These are phyloP conservation scores for Drosophila testacea DNA, from an alignment of 2,888 invertebrate species.

Conservation along the genomic window DNA sequence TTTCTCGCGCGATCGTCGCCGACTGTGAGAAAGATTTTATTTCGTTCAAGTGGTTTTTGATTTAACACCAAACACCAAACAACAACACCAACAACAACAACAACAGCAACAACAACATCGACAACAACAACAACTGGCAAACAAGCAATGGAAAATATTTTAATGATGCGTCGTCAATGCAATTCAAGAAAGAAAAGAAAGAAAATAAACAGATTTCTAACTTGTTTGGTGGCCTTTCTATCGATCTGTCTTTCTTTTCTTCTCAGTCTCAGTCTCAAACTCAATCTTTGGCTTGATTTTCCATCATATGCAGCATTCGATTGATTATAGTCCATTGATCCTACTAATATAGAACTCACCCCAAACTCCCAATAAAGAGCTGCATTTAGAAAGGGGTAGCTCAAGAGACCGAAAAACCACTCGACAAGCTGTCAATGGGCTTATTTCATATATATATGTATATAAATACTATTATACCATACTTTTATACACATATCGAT, in stretches of 20 bases:
- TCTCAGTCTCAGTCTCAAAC: constrained; percentile 13
- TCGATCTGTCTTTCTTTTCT: constrained; percentile 4
- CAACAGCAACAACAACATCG: constrained; percentile 34
- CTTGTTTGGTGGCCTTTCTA: constrained; percentile 72
- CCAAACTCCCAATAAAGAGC: constrained; percentile 11
- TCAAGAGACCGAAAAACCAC: constrained; percentile 43
- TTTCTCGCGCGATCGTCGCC: constrained; percentile 48
- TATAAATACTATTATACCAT: background rate
- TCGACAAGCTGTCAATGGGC: constrained; percentile 71
- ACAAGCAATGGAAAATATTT: constrained; percentile 77
- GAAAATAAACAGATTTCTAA: constrained; percentile 69
- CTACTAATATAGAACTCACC: constrained; percentile 38
- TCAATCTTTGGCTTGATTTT: constrained; percentile 55
- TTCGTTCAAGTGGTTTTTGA: constrained; percentile 80
- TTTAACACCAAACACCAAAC: constrained; percentile 69
- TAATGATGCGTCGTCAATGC: constrained; percentile 77
- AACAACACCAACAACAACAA: constrained; percentile 16
- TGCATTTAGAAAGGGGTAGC: constrained; percentile 52
- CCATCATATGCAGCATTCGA: constrained; percentile 42
- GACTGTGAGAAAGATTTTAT: constrained; percentile 81
- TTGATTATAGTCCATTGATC: constrained; percentile 54
- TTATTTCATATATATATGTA: constrained; percentile 26
- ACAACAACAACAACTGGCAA: constrained; percentile 45
- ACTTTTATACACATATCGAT: constrained; percentile 41
- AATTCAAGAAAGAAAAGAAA: constrained; percentile 60